Percentiles rank a stretch among this genome's conserved stretches.
These are phyloP conservation scores for Neomorphus geoffroyi DNA, from an alignment of 2,797 vertebrate species.

Conservation along the genomic window DNA sequence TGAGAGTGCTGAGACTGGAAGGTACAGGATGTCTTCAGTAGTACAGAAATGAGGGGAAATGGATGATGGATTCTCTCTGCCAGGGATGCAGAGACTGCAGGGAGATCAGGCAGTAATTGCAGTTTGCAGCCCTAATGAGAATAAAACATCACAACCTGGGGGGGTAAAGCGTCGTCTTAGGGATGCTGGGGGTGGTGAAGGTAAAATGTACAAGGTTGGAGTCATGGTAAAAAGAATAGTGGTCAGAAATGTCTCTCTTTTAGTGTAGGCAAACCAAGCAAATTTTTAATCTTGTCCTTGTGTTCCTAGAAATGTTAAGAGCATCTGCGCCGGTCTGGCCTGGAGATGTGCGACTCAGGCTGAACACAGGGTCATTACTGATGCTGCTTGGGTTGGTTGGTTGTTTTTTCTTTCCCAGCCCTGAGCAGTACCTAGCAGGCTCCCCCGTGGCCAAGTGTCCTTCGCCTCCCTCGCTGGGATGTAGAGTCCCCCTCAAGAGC, in stretches of 20 bases:
- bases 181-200: not conserved
- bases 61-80: not conserved
- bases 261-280: not conserved
- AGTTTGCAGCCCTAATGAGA: not conserved
- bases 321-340: not conserved
- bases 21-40: not conserved
- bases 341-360: not conserved
- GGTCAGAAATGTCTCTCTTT: not conserved
- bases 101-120: not conserved
- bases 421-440: not conserved
- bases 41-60: not conserved
- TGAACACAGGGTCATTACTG: not conserved
- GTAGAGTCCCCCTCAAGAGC: not conserved
- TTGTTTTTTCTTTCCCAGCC: not conserved
- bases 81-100: not conserved
- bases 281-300: not conserved
- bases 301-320: fast-evolving
- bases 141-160: not conserved
- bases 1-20: not conserved
- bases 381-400: too few relatives aligned
- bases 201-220: not conserved
- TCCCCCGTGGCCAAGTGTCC: not conserved
- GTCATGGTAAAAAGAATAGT: not conserved
- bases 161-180: not conserved
- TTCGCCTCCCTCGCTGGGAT: not conserved